Evolutionary conservation across 53 echinoderm and acorn worm species (phyloP).

Genomic region (Luidia sarsii): DNA sequence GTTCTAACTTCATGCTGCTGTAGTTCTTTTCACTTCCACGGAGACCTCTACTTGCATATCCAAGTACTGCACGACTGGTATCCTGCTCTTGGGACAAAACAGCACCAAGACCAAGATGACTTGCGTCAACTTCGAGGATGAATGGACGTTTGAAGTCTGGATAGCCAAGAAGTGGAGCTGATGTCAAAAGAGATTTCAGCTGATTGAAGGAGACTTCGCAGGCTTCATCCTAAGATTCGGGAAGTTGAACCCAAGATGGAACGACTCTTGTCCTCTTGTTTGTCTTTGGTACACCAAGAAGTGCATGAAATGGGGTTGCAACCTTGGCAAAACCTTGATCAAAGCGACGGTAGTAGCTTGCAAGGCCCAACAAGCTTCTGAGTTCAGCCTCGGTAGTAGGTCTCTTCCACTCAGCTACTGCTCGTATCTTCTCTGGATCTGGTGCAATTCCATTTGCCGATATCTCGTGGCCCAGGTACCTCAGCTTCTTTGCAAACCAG

Average conservation of each 20-base stretch:
- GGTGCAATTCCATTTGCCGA: not conserved
- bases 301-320: not conserved
- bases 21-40: conserved; percentile 50
- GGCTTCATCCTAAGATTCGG: not conserved
- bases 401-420: conserved; percentile 4
- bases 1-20: conserved; percentile 65
- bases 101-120: too few relatives aligned
- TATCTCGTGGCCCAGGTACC: not conserved
- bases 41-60: conserved; percentile 62
- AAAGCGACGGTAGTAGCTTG: conserved; percentile 7
- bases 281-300: not conserved
- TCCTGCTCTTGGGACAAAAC: too few relatives aligned
- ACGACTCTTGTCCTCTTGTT: not conserved
- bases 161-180: conserved; percentile 42
- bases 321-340: not conserved
- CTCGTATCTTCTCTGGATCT: not conserved
- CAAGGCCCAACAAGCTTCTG: not conserved
- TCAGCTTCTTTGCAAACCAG: conserved; percentile 27
- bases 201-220: not conserved
- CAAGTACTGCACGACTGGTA: conserved; percentile 32
- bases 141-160: conserved; percentile 45
- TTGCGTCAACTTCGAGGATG: conserved; percentile 47
- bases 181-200: conserved; percentile 18
- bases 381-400: not conserved
- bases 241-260: not conserved